A percentile compares a stretch with the other conserved stretches of the same genome.
phyloP scores from a whole-genome alignment of 2,113 vertebrate species.

The Campylorhamphus procurvoides region DNA sequence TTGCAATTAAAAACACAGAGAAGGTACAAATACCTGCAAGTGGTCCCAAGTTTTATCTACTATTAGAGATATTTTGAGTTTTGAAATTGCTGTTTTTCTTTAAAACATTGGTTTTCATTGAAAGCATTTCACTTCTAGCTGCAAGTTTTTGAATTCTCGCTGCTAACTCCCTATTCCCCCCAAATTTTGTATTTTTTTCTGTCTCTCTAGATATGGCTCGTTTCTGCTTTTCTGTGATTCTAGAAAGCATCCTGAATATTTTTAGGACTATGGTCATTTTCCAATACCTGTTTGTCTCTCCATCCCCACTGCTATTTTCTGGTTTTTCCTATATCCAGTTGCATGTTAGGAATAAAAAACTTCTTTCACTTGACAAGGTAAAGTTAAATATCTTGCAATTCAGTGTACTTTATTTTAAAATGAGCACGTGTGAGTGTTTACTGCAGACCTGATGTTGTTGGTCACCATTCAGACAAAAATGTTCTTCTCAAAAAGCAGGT shows the following conservation, averaged over 20 bases:
- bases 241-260: not conserved
- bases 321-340: not conserved
- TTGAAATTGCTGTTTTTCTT: not conserved
- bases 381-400: not conserved
- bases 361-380: not conserved
- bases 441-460: not conserved
- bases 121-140: not conserved
- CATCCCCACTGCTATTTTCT: not conserved
- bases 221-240: not conserved
- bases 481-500: not conserved
- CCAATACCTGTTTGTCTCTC: not conserved
- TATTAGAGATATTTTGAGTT: not conserved
- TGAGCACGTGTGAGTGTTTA: not conserved
- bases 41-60: not conserved
- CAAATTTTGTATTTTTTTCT: not conserved
- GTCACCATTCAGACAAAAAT: not conserved
- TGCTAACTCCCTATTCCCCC: not conserved
- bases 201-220: not conserved
- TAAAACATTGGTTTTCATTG: not conserved
- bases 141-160: not conserved
- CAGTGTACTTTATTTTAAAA: not conserved
- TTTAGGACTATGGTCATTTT: not conserved
- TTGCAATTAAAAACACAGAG: not conserved
- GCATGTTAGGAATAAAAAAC: not conserved
- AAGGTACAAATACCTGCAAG: not conserved